Conservation (phyloP, 2,888 invertebrate genomes). For the Oasisia sp. region DNA sequence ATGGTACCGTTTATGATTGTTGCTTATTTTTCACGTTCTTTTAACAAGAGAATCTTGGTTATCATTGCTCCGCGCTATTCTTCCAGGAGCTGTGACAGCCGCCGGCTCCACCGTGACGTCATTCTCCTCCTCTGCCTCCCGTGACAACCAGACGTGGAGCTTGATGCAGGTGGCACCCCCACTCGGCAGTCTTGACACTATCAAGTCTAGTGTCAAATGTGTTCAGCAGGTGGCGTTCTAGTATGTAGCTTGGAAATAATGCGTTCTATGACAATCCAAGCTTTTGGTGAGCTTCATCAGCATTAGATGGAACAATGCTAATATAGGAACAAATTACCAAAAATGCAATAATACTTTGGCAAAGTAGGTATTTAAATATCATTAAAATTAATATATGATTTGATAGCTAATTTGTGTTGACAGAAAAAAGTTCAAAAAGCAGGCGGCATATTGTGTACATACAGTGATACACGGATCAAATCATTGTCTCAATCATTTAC, state of each 20-base stretch:
- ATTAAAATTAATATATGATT: not conserved
- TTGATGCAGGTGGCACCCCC: slow-evolving; percentile 7
- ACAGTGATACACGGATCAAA: not conserved
- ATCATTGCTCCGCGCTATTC: not conserved
- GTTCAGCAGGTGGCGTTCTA: slow-evolving; percentile 17
- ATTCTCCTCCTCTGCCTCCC: not conserved
- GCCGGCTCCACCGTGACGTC: not conserved
- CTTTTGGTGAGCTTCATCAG: not conserved
- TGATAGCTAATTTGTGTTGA: not conserved
- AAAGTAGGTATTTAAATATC: not conserved
- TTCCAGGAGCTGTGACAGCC: not conserved
- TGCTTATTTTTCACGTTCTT: not conserved
- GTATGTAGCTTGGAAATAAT: not conserved
- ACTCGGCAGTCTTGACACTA: not conserved
- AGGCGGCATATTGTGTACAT: not conserved
- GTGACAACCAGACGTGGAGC: not conserved
- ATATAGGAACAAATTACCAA: not conserved
- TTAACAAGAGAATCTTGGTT: not conserved
- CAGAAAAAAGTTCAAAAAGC: not conserved
- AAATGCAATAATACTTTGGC: not conserved
- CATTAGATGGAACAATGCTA: not conserved
- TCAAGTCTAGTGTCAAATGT: slow-evolving; percentile 17
- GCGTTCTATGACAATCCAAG: not conserved
- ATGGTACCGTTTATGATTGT: not conserved
- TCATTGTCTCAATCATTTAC: too few species aligned